These are phyloP conservation scores for Drosophila watanabei DNA, from an alignment of 1,140 invertebrate genomes.

Conservation along the genomic window DNA sequence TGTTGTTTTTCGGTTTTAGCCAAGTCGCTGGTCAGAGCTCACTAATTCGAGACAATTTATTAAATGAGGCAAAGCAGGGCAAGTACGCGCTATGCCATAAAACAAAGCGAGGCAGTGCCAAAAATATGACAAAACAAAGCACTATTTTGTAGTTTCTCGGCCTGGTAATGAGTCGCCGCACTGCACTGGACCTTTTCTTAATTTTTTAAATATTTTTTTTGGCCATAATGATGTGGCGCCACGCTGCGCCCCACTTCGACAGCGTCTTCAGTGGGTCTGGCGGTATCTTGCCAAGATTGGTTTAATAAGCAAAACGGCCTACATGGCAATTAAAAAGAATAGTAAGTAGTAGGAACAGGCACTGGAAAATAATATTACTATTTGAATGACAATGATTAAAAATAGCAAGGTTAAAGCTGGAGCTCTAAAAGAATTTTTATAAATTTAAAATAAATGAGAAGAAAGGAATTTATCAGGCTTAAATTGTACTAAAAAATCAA, in stretches of 20 bases:
- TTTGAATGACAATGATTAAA: background rate
- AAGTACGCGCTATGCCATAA: slow-evolving; percentile 54
- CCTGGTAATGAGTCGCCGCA: slow-evolving; percentile 56
- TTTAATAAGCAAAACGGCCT: slow-evolving; percentile 79
- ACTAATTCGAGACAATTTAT: slow-evolving; percentile 82
- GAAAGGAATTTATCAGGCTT: background rate
- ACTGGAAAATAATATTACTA: slow-evolving; percentile 4
- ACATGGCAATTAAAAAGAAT: slow-evolving; percentile 74
- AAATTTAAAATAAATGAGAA: background rate
- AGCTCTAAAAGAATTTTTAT: too few relatives aligned
- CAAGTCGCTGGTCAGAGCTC: slow-evolving; percentile 34
- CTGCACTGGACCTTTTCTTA: slow-evolving; percentile 15
- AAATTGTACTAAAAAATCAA: too few relatives aligned
- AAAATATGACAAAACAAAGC: slow-evolving; percentile 57
- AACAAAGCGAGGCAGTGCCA: slow-evolving; percentile 40
- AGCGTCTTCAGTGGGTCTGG: slow-evolving; percentile 23
- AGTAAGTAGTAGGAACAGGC: slow-evolving; percentile 13
- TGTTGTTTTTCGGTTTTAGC: slow-evolving; percentile 44
- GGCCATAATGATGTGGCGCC: slow-evolving; percentile 68
- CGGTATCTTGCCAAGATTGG: slow-evolving; percentile 43
- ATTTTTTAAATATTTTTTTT: slow-evolving; percentile 5
- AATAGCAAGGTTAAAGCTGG: background rate
- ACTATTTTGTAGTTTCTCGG: slow-evolving; percentile 33
- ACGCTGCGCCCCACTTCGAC: slow-evolving; percentile 52
- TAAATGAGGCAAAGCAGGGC: slow-evolving; percentile 76